Evolutionary conservation across 2,113 vertebrate genomes (phyloP), one percentile per base, ranked within the genome.

Genomic region (Turnix velox): DNA sequence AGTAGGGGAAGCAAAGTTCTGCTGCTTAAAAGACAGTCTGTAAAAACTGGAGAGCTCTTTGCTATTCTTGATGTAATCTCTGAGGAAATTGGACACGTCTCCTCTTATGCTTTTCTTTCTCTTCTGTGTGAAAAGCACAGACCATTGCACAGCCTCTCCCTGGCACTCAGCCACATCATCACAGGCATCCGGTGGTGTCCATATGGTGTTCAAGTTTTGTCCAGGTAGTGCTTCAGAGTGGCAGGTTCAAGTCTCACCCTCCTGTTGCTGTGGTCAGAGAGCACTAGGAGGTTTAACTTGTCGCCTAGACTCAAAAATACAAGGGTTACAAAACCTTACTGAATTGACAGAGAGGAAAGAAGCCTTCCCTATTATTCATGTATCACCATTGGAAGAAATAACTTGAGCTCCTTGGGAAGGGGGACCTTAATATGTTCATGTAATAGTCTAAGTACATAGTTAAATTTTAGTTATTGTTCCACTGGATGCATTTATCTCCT

Each of bases 121-220:
- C n/a, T 43, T 14, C 27, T 39, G 7, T 20, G 37, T 4, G 5
- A 40, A 51, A 13, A 27, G 61, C n/a, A 9, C 0, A 4, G 39
- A 28, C 23, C 31, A 9, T 18, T 12, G 40, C 24, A 17, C 31
- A 31, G 4, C 46, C 2, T 0, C 30, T 57, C 25, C 37, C 52
- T 43, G 43, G 31, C 30, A 63, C 25, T 42, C 3, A 3, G 23
- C 15, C 28, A 24, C 54, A 9, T 31, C 18, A 3, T 7, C 11
- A 1, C 2, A 5, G 7, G 37, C 31, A 6, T 39, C 27, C 67
- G 31, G 54, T 0, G 4, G 24, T 31, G 27, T 48, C 52, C 8
- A 12, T 1, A 4, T 14, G 30, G 6, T 71, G 40, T 31, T 37
- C 73, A 31, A 13, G 14, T 3, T 4, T 4, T 37, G 27, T 43